A percentile compares a stretch with the other conserved stretches of the same genome.
Conservation (phyloP, 1,140 invertebrate species). For the Drosophila navojoa region DNA sequence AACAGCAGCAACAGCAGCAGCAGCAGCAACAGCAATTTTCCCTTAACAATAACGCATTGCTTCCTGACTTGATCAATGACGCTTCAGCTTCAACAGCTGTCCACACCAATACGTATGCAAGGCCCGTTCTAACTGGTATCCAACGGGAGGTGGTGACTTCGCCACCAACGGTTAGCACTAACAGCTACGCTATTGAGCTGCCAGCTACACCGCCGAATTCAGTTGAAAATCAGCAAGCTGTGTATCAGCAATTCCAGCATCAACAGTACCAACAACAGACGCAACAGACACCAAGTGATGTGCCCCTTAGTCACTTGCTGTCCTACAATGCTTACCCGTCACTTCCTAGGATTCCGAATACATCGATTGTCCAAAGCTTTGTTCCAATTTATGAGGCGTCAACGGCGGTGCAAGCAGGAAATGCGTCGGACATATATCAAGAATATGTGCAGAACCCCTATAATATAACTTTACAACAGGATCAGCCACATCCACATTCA, state of each 20-base stretch:
- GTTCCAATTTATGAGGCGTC: conserved; percentile 64
- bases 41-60: conserved; percentile 18
- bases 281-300: conserved; percentile 45
- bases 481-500: conserved; percentile 8
- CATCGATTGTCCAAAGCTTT: conserved; percentile 81
- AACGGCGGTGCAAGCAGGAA: conserved; percentile 1
- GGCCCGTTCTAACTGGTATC: conserved; percentile 33
- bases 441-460: conserved; percentile 85
- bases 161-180: conserved; percentile 38
- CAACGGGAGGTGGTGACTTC: conserved; percentile 8
- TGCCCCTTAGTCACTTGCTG: conserved; percentile 73
- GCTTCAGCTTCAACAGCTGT: conserved; percentile 27
- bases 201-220: conserved; percentile 39
- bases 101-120: conserved; percentile 11
- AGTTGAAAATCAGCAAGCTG: conserved; percentile 33
- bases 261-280: conserved; percentile 43
- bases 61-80: conserved; percentile 69
- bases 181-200: conserved; percentile 63
- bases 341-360: conserved; percentile 64
- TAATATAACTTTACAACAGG: conserved; percentile 78
- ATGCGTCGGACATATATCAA: conserved; percentile 80
- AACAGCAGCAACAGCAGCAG: no score
- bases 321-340: conserved; percentile 72
- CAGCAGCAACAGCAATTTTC: conserved; percentile 16
- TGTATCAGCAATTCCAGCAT: conserved; percentile 32